Percentiles rank a stretch among this genome's conserved stretches.
These are phyloP conservation scores for Cromileptes altivelis DNA, from an alignment of 2,113 vertebrate species.

Conservation along the genomic window DNA sequence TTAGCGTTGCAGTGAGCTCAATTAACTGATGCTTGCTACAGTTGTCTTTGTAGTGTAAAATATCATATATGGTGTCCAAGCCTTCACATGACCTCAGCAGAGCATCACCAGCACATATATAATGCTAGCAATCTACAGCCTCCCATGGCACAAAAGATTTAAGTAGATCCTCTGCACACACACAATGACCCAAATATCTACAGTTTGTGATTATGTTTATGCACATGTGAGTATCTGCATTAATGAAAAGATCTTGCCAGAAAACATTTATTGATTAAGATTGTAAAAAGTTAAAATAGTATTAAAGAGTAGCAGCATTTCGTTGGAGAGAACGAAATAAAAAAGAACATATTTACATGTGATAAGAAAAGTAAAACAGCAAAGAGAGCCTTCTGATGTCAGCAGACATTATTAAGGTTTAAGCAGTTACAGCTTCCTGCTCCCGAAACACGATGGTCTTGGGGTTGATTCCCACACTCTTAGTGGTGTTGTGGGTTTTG, in stretches of 20 bases:
- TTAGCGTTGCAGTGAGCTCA: not conserved
- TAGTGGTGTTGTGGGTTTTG: conserved; percentile 96
- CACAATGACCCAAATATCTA: no score
- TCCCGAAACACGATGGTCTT: conserved; percentile 90
- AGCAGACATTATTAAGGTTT: not conserved
- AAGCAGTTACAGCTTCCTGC: conserved; percentile 65
- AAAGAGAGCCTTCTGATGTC: not conserved
- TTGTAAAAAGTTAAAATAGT: not conserved
- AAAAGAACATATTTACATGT: conserved; percentile 63
- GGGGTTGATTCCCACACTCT: conserved; percentile 93
- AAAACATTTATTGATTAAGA: conserved; percentile 62
- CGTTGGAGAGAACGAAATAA: not conserved
- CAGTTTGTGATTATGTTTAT: not conserved
- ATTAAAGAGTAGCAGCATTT: conserved; percentile 69
- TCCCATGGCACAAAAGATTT: not conserved
- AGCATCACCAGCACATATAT: not conserved
- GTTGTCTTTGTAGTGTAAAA: not conserved
- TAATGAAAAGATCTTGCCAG: not conserved
- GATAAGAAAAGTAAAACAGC: not conserved
- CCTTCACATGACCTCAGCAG: not conserved
- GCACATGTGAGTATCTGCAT: not conserved
- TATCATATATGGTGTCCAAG: not conserved
- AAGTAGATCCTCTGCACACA: not conserved
- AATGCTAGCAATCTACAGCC: not conserved
- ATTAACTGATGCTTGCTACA: not conserved